phyloP scores from a whole-genome alignment of 2,888 invertebrate species.

The Athalia cordata region DNA sequence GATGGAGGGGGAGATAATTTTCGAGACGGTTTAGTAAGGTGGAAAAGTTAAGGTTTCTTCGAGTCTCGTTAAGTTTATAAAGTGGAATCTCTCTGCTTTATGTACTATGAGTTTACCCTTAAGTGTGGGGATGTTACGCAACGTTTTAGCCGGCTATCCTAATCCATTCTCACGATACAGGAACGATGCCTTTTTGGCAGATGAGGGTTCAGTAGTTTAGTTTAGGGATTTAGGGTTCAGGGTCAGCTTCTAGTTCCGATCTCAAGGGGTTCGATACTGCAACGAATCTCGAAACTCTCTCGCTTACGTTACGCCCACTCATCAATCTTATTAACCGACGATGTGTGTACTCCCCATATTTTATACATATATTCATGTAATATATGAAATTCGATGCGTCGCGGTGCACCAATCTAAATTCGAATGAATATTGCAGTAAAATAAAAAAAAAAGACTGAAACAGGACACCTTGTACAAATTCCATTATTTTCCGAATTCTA shows the following conservation, averaged over 20 bases:
- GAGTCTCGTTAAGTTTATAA: not conserved
- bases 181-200: conserved; percentile 5
- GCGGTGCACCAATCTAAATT: not conserved
- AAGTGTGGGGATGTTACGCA: not conserved
- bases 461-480: too few species aligned
- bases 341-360: too few species aligned
- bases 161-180: conserved; percentile 29
- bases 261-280: not conserved
- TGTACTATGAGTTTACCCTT: not conserved
- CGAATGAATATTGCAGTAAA: too few species aligned
- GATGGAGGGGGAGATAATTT: too few species aligned
- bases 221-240: not conserved
- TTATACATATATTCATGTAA: too few species aligned
- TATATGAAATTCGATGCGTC: conserved; percentile 28
- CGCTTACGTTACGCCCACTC: conserved; percentile 21
- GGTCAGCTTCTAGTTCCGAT: not conserved
- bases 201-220: conserved; percentile 23
- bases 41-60: not conserved
- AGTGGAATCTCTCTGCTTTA: too few species aligned
- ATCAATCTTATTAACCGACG: conserved; percentile 26
- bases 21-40: too few species aligned
- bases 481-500: too few species aligned
- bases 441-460: too few species aligned
- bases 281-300: conserved; percentile 16
- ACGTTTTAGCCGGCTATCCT: conserved; percentile 17